Conservation (phyloP, 2,797 vertebrate species). For the Falco biarmicus region DNA sequence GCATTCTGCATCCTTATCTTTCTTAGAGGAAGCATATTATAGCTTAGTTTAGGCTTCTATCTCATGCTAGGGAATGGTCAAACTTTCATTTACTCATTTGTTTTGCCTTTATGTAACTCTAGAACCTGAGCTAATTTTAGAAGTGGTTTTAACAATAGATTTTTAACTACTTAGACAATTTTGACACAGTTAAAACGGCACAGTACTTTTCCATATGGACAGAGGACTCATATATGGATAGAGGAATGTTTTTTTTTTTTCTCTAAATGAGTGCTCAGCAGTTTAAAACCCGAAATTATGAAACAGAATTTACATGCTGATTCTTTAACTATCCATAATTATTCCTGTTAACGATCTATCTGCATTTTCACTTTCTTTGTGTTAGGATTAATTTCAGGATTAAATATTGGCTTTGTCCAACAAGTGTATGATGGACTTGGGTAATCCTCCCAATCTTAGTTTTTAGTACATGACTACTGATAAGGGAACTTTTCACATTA, state of each 20-base stretch:
- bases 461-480: slow-evolving; percentile 9
- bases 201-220: not conserved
- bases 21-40: not conserved
- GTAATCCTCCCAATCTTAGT: not conserved
- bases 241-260: not conserved
- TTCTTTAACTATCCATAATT: not conserved
- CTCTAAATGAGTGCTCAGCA: not conserved
- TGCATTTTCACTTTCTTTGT: not conserved
- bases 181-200: not conserved
- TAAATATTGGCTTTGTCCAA: slow-evolving; percentile 15
- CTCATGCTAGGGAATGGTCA: not conserved
- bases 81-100: not conserved
- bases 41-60: not conserved
- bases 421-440: not conserved
- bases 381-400: slow-evolving; percentile 24
- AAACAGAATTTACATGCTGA: not conserved
- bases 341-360: not conserved
- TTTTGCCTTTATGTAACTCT: not conserved
- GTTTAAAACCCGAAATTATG: not conserved
- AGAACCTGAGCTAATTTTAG: not conserved
- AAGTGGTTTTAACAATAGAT: not conserved
- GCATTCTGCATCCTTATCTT: not conserved
- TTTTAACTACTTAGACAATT: not conserved
- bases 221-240: not conserved
- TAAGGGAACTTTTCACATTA: not conserved